Base-by-base conservation (phyloP, 2,797 vertebrate genomes). In the Chaetophractus vellerosus region DNA sequence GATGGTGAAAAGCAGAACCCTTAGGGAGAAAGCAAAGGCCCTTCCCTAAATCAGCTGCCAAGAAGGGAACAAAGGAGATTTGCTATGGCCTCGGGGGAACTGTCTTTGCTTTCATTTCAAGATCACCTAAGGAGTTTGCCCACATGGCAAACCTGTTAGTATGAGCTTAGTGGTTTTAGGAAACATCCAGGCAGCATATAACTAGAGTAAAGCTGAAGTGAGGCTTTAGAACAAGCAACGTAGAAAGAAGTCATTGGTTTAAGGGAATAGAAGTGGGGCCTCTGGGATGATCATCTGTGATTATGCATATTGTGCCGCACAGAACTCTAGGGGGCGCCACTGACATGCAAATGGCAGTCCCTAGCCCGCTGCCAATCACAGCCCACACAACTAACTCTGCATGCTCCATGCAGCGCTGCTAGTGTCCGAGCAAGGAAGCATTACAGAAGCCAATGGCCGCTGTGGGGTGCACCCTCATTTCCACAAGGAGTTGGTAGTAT, bases 81-180 rank as follows among this genome's bases (percentile, higher is more conserved):
- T 69, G 63, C 61, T 52, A 2, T 50, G 1, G 8, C 82, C 66
- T 71, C 36, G 48, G 16, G 59, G 64, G 28, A 63, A 36, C 28
- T 28, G 74, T 19, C 11, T 69, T 68, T 69, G 71, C 61, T 89
- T 84, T 89, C 55, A 80, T 84, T 74, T 74, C 21, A 69, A 84
- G 68, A 79, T 68, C 41, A 61, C 41, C 52, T 24, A 19, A 69
- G 81, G 69, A 74, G 66, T 82, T 57, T 57, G n/a, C 50, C 26
- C 6, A 33, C 18, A 31, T 63, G 16, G 4, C 76, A 87, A 63
- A 41, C 66, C 33, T 66, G 55, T 86, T 63, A 79, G 28, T 10
- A 16, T 64, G 83, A 80, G 66, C 15, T 50, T 18, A 41, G 28
- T 31, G 52, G 82, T 63, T 92, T 74, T 19, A 6, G 50, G 23